phyloP scores from a whole-genome alignment of 1,140 invertebrate species.

The Homarus americanus region DNA sequence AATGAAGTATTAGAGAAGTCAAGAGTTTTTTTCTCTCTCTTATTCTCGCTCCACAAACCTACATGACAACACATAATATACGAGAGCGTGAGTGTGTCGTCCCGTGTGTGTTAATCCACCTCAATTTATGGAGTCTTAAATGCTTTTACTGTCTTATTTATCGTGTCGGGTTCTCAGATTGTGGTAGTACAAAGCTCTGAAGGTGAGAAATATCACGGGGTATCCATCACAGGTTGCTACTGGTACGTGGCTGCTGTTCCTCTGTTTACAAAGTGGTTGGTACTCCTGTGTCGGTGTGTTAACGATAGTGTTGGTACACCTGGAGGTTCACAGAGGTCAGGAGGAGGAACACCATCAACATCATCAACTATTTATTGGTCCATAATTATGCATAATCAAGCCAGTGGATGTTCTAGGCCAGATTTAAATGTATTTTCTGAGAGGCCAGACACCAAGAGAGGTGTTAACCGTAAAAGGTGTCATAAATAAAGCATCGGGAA shows the following conservation, averaged over 20 bases:
- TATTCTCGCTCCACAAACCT: too few species aligned
- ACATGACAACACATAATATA: too few species aligned
- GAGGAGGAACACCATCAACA: neutral
- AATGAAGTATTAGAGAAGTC: too few species aligned
- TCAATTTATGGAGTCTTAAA: too few species aligned
- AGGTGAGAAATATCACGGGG: too few species aligned
- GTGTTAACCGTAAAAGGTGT: neutral
- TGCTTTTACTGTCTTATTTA: too few species aligned
- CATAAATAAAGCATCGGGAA: neutral
- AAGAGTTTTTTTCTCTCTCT: too few species aligned
- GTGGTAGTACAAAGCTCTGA: too few species aligned
- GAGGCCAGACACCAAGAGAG: neutral
- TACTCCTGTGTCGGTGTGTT: neutral
- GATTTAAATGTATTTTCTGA: neutral
- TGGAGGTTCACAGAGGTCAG: neutral
- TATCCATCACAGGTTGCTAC: neutral
- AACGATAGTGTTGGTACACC: neutral
- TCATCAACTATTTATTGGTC: neutral
- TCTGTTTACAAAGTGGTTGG: neutral
- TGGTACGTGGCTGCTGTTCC: neutral
- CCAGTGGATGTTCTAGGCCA: neutral
- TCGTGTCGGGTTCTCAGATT: too few species aligned
- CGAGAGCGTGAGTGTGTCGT: too few species aligned
- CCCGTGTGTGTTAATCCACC: too few species aligned
- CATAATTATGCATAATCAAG: neutral